Evolutionary conservation across 2,888 invertebrate species (phyloP).

Genomic region (Tetramorium bicarinatum): DNA sequence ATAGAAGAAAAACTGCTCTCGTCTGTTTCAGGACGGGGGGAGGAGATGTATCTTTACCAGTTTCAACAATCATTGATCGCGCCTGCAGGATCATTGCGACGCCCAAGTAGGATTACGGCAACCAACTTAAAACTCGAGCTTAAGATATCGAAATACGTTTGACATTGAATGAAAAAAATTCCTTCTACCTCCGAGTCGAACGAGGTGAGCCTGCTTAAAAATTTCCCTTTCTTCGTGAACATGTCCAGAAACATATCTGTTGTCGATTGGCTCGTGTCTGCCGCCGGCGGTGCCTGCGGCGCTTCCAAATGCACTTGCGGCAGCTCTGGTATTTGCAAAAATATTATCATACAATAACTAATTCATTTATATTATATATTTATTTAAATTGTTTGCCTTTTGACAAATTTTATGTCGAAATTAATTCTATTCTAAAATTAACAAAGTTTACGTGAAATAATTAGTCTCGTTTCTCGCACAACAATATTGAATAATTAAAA

Average conservation of each 20-base stretch:
- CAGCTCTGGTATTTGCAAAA: conserved; percentile 84
- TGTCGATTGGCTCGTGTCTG: conserved; percentile 90
- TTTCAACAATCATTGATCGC: conserved; percentile 21
- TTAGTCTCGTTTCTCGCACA: background rate
- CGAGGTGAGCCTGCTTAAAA: conserved; percentile 95
- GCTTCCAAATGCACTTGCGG: conserved; percentile 88
- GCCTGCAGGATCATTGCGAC: conserved; percentile 19
- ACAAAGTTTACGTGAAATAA: background rate
- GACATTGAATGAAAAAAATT: background rate
- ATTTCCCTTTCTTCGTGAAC: conserved; percentile 96
- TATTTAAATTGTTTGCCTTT: background rate
- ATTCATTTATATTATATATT: background rate
- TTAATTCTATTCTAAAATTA: background rate
- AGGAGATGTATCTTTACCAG: conserved; percentile 21
- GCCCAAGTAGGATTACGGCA: background rate
- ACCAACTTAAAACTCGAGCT: conserved; percentile 36
- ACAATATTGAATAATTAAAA: background rate
- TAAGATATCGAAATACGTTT: conserved; percentile 8
- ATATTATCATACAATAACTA: background rate
- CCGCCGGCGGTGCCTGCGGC: conserved; percentile 89
- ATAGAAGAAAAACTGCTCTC: background rate
- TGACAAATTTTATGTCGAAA: background rate
- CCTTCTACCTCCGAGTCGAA: conserved; percentile 95
- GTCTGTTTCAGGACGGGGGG: conserved; percentile 18
- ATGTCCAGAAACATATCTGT: conserved; percentile 98